These are phyloP conservation scores for Zapornia atra DNA, from an alignment of 2,113 vertebrate genomes.

Conservation along the genomic window DNA sequence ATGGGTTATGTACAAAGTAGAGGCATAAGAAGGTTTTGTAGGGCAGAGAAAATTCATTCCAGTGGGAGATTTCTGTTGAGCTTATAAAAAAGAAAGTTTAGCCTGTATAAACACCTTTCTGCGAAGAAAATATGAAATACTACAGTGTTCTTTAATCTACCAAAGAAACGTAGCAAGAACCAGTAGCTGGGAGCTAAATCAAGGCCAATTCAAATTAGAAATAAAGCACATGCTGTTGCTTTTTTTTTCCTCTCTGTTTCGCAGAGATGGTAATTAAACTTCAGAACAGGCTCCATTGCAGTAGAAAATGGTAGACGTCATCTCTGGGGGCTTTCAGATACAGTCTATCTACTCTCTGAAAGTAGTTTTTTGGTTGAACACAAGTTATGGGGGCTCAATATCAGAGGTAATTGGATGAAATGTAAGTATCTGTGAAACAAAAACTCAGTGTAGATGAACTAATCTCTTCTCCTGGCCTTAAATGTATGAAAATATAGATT, in stretches of 20 bases:
- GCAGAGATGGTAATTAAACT: constrained; percentile 34
- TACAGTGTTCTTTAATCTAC: constrained; percentile 15
- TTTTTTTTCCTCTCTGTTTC: constrained; percentile 1
- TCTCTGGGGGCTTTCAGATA: constrained; percentile 4
- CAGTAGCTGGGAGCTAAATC: constrained; percentile 30
- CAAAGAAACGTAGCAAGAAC: neutral
- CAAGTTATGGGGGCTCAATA: neutral
- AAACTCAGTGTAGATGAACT: constrained; percentile 38
- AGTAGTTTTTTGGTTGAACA: constrained; percentile 4
- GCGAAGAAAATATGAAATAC: neutral
- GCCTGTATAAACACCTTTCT: constrained; percentile 20
- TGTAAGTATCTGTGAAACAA: constrained; percentile 14
- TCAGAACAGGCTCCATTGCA: neutral
- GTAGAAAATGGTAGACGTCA: neutral
- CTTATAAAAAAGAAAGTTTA: constrained; percentile 11
- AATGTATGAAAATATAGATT: constrained; percentile 42
- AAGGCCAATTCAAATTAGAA: constrained; percentile 45
- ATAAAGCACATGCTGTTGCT: neutral
- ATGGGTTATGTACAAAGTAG: neutral
- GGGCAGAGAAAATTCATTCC: neutral
- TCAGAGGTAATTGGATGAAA: constrained; percentile 35
- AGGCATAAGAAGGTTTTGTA: neutral
- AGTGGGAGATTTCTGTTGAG: neutral
- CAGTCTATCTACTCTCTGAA: neutral
- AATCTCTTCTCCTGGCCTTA: constrained; percentile 36